These are phyloP conservation scores for Chymomyza fuscimana DNA, from an alignment of 2,888 invertebrate genomes.

Conservation along the genomic window DNA sequence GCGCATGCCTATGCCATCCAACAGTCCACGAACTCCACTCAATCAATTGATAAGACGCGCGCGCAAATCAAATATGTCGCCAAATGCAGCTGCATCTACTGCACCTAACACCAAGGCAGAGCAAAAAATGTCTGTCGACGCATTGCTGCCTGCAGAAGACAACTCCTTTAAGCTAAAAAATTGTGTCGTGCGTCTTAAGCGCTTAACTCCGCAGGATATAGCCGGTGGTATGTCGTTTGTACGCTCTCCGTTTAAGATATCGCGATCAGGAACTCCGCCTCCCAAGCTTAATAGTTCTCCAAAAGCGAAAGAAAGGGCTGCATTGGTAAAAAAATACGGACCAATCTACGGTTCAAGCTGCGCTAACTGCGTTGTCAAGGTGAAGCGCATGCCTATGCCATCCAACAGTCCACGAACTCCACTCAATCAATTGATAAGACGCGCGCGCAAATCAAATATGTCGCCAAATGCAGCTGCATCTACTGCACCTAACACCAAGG, in stretches of 20 bases:
- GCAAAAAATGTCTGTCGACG: constrained; percentile 57
- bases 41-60: constrained; percentile 28
- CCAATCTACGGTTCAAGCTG: constrained; percentile 33
- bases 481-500: constrained; percentile 63
- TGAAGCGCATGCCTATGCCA: constrained; percentile 33
- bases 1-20: constrained; percentile 12
- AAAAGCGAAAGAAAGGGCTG: neutral
- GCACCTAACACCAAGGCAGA: constrained; percentile 58
- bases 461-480: too few species aligned
- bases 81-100: too few species aligned
- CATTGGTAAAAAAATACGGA: neutral
- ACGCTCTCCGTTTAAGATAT: neutral
- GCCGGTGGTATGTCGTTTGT: constrained; percentile 13
- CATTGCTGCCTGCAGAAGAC: neutral
- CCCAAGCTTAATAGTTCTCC: neutral
- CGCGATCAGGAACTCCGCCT: neutral
- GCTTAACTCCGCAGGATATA: constrained; percentile 20
- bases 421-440: constrained; percentile 13
- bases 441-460: constrained; percentile 60
- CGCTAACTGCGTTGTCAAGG: constrained; percentile 43
- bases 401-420: neutral
- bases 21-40: neutral
- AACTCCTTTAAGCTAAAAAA: neutral
- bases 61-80: constrained; percentile 62
- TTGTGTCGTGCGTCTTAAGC: constrained; percentile 40